These are phyloP conservation scores for Theristicus caerulescens DNA, from an alignment of 2,113 vertebrate genomes.

Conservation along the genomic window DNA sequence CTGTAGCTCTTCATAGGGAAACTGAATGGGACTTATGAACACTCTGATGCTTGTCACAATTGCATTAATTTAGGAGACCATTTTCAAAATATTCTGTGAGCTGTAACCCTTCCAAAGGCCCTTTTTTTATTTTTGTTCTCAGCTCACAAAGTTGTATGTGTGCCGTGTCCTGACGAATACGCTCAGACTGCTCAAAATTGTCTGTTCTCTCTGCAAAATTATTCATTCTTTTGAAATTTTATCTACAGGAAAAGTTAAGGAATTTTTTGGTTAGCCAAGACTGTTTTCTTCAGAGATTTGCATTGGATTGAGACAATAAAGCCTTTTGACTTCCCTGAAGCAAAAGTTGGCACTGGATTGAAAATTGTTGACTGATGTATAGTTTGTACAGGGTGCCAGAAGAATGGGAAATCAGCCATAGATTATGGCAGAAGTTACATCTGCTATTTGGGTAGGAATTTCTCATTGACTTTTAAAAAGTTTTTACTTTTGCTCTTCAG, in stretches of 20 bases:
- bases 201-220: neutral
- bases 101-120: neutral
- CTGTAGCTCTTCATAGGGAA: neutral
- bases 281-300: neutral
- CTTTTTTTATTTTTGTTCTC: conserved; percentile 13
- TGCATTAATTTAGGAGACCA: neutral
- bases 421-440: neutral
- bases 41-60: neutral
- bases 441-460: neutral
- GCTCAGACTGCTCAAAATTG: neutral
- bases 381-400: neutral
- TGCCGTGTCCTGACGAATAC: neutral
- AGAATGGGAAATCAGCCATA: neutral
- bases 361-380: neutral
- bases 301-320: neutral
- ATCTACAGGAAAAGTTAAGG: neutral
- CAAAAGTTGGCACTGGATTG: neutral
- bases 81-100: neutral
- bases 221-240: conserved; percentile 9
- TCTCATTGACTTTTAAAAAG: neutral
- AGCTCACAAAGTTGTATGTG: neutral
- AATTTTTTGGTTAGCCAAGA: neutral
- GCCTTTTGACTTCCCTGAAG: neutral
- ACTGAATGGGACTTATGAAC: neutral
- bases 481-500: neutral